Evolutionary conservation across 2,113 vertebrate species (phyloP).

Genomic region (Mustelus asterias): DNA sequence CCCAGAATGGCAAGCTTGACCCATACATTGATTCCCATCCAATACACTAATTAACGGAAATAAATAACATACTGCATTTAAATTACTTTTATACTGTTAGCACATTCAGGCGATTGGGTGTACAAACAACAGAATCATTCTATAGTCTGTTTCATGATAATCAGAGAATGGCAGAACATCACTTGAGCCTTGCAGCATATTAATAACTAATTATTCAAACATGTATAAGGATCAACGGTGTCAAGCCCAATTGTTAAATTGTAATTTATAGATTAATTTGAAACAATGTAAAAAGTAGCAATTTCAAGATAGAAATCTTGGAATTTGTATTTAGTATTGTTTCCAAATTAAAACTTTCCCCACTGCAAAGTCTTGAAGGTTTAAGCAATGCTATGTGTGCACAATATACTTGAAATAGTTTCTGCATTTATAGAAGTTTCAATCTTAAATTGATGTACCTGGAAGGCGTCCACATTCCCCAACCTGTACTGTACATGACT

Average conservation of each 20-base stretch:
- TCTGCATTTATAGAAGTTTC: neutral
- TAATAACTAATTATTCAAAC: neutral
- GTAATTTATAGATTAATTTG: neutral
- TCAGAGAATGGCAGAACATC: neutral
- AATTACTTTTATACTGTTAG: neutral
- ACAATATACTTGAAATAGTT: neutral
- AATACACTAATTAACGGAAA: neutral
- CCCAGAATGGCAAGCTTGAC: neutral
- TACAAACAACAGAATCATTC: too few species aligned
- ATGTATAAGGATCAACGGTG: neutral
- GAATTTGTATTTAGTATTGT: too few species aligned
- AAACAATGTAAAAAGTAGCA: neutral
- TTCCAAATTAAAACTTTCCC: neutral
- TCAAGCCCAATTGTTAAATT: neutral
- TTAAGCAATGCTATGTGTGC: neutral
- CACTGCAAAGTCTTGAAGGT: neutral
- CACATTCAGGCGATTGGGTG: neutral
- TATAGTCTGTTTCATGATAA: neutral
- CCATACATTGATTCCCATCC: neutral
- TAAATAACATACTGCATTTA: neutral
- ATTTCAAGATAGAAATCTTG: neutral
- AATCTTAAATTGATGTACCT: conserved; percentile 58
- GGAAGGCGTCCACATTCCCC: conserved; percentile 95
- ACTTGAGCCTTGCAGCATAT: neutral
- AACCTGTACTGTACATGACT: conserved; percentile 96